Evolutionary conservation across 2,113 vertebrate genomes (phyloP).

Genomic region (Istiophorus platypterus): DNA sequence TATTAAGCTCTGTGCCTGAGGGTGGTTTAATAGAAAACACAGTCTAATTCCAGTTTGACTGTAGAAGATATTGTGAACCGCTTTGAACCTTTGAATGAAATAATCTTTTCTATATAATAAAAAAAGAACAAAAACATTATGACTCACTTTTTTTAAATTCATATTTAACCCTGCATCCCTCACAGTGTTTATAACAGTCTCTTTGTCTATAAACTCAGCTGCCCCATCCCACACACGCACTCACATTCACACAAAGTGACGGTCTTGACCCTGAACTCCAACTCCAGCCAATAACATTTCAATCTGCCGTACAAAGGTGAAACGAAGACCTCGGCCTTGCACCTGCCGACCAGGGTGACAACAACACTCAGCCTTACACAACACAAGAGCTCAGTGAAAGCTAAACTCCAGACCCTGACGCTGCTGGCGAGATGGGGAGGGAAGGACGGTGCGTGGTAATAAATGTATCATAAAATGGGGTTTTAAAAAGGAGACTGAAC

Average conservation of each 20-base stretch:
- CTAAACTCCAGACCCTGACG: too few relatives aligned
- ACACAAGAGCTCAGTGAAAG: background rate
- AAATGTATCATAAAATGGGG: background rate
- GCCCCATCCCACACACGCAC: slow-evolving; percentile 2
- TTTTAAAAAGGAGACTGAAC: background rate
- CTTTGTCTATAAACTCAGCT: slow-evolving; percentile 31
- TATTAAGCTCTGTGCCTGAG: too few relatives aligned
- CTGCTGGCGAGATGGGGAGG: background rate
- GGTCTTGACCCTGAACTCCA: slow-evolving; percentile 47
- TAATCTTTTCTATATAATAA: too few relatives aligned
- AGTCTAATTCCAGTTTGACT: too few relatives aligned
- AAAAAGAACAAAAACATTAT: background rate
- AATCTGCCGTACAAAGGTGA: slow-evolving; percentile 50
- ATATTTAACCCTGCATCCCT: background rate
- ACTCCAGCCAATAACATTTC: slow-evolving; percentile 27
- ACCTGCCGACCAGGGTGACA: slow-evolving; percentile 1
- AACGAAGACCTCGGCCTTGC: background rate
- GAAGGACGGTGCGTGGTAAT: background rate
- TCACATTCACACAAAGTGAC: too few relatives aligned
- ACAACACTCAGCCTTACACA: slow-evolving; percentile 26
- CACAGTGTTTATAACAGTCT: background rate
- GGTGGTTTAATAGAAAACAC: too few relatives aligned
- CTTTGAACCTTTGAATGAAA: too few relatives aligned
- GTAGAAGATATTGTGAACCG: too few relatives aligned
- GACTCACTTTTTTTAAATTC: background rate